Base-by-base conservation (phyloP, 2,888 invertebrate species). In the Phanerotoma sp. region DNA sequence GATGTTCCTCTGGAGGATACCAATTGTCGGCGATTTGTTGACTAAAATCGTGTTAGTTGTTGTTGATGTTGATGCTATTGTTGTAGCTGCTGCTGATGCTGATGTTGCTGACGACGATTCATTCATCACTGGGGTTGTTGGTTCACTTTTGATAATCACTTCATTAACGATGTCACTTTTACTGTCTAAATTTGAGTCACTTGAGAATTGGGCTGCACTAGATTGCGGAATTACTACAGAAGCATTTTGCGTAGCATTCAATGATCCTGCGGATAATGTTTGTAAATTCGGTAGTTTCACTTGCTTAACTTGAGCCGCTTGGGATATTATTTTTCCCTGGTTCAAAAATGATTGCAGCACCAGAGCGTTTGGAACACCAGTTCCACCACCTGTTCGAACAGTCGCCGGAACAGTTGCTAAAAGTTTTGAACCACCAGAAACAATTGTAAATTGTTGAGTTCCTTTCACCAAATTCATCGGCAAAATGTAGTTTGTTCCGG, bases 391-490 rank as follows among this genome's bases (percentile, higher is more conserved):
- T 10, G 64, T 60, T 51, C 70, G 62, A 0, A 75, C 70, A 2
- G 71, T 68, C 0, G 71, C 66, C 0, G 76, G 74, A 2, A 75
- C 71, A 0, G 76, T 75, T n/a, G 71, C 73, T 20, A 73, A 69
- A 6, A 83, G 78, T 68, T 83, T 82, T 50, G 86, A 86, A 6
- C 86, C 84, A 61, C 87, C 86, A 5, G 87, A 87, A 4, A 88
- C 86, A 57, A 87, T 86, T 3, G 87, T 86, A 55, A 87, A 86
- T 66, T 87, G 87, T 68, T 87, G 86, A 1, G 86, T 85, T 7
- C 86, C 83, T 75, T 88, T 88, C 55, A 88, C 82, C 79, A 87
- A 82, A 3, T 86, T 86, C 63, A 87, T 85, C 1, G 88, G 88
- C 63, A 88, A 74, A 56, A 88, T 82, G 65, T 87, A 87, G 72